phyloP scores from a whole-genome alignment of 2,888 invertebrate species.

The Drepanosiphum platanoidis region DNA sequence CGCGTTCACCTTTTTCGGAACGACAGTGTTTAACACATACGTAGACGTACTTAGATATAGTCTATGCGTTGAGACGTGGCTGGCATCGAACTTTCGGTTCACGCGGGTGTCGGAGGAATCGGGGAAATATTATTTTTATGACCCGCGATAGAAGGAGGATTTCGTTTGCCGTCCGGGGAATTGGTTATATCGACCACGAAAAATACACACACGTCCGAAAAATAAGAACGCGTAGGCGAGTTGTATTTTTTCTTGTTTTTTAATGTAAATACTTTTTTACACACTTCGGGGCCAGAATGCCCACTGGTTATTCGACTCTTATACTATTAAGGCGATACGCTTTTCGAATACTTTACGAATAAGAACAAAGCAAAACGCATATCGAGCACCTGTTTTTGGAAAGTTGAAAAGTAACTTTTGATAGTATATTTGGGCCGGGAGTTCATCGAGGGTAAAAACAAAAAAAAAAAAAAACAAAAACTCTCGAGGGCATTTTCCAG shows the following conservation, averaged over 20 bases:
- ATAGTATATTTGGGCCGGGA: too few relatives aligned
- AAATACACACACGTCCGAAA: slow-evolving; percentile 2
- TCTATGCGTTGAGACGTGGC: background rate
- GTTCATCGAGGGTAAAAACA: background rate
- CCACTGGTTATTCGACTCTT: slow-evolving; percentile 21
- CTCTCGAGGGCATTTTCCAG: background rate
- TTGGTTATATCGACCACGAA: background rate
- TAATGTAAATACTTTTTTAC: background rate
- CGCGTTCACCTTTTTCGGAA: background rate
- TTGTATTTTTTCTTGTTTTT: slow-evolving; percentile 27
- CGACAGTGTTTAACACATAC: background rate
- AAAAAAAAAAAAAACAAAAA: too few relatives aligned
- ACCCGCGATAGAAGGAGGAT: too few relatives aligned
- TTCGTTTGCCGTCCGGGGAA: too few relatives aligned
- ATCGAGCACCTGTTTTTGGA: background rate
- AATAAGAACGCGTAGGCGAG: slow-evolving; percentile 16
- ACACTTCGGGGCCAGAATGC: background rate
- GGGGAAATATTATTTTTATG: slow-evolving; percentile 25
- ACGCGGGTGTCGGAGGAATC: background rate
- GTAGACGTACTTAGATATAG: too few relatives aligned
- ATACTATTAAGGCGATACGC: slow-evolving; percentile 25
- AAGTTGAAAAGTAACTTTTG: slow-evolving; percentile 11
- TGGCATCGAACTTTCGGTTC: background rate
- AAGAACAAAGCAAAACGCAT: background rate
- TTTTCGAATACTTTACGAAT: background rate